Conservation (phyloP, 1,140 invertebrate genomes). For the Hylyphantes graminicola region DNA sequence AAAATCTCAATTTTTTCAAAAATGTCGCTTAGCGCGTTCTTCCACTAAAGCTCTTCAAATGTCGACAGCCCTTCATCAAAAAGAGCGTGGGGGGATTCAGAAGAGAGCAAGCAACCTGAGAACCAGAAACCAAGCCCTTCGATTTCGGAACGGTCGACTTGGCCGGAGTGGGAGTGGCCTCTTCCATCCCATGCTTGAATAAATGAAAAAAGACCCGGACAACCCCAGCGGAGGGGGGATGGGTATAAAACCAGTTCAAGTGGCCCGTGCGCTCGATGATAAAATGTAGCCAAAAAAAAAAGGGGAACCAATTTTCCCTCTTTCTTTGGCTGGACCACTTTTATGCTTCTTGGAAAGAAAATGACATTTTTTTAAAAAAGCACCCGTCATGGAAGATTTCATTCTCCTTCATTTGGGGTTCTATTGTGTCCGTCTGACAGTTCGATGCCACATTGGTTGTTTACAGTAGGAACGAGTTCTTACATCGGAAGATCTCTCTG, state of each 20-base stretch:
- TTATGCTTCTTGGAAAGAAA: slow-evolving; percentile 38
- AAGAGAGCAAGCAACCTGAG: slow-evolving; percentile 27
- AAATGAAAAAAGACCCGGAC: slow-evolving; percentile 9
- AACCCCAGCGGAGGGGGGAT: slow-evolving; percentile 9
- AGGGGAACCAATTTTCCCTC: slow-evolving; percentile 6
- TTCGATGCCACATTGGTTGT: slow-evolving; percentile 12
- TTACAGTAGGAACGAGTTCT: slow-evolving; percentile 20
- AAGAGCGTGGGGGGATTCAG: not conserved
- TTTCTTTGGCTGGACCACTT: slow-evolving; percentile 4
- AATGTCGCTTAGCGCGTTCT: no score
- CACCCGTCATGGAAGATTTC: slow-evolving; percentile 48
- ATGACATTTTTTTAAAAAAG: slow-evolving; percentile 35
- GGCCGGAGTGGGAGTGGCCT: slow-evolving; percentile 31
- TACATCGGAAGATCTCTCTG: not conserved
- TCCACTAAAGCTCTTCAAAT: no score
- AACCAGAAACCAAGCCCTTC: slow-evolving; percentile 35
- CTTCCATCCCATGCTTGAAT: not conserved
- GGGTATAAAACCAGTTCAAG: slow-evolving; percentile 1
- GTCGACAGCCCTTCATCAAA: no score
- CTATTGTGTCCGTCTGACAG: slow-evolving; percentile 29
- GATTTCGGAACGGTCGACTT: slow-evolving; percentile 7
- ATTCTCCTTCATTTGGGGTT: not conserved
- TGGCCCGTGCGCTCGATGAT: not conserved
- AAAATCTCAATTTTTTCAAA: no score
- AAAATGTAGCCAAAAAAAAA: slow-evolving; percentile 3